A percentile compares a stretch with the other conserved stretches of the same genome.
Conservation (phyloP, 2,797 vertebrate genomes). For the Dendrocincla tyrannina region DNA sequence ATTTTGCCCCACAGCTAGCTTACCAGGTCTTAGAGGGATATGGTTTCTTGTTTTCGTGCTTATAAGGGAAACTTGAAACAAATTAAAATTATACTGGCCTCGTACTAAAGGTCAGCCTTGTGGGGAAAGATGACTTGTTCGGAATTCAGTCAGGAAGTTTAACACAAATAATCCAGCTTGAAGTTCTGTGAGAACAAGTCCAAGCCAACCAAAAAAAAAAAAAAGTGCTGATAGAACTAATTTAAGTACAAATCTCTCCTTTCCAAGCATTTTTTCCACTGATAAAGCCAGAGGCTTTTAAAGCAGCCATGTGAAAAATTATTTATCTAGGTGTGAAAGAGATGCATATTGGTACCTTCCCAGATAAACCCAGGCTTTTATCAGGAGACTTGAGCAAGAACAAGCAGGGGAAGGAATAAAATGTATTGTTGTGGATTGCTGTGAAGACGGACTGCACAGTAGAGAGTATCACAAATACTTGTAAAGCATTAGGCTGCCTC, state of each 20-base stretch:
- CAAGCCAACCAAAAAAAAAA: slow-evolving; percentile 13
- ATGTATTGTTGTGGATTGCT: background rate
- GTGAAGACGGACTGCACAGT: background rate
- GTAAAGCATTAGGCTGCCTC: background rate
- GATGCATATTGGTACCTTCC: background rate
- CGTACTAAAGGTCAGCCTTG: slow-evolving; percentile 29
- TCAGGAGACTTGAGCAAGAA: background rate
- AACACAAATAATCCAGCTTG: slow-evolving; percentile 70
- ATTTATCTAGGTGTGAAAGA: slow-evolving; percentile 2
- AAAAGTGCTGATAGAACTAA: slow-evolving; percentile 28
- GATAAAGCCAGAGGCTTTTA: slow-evolving; percentile 11
- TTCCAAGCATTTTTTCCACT: slow-evolving; percentile 30
- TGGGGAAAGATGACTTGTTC: slow-evolving; percentile 64
- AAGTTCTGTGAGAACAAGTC: slow-evolving; percentile 68
- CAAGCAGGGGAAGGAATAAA: background rate
- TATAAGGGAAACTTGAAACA: slow-evolving; percentile 62
- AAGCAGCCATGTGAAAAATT: slow-evolving; percentile 5
- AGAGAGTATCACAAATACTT: background rate
- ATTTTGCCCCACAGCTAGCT: background rate
- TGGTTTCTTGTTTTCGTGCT: slow-evolving; percentile 27
- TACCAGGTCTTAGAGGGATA: background rate
- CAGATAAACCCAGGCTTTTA: background rate
- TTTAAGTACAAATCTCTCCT: slow-evolving; percentile 24
- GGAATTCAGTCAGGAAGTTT: slow-evolving; percentile 74
- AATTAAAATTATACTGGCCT: slow-evolving; percentile 61